Percentiles rank a stretch among this genome's conserved stretches.
These are phyloP conservation scores for Pyralis farinalis DNA, from an alignment of 2,888 invertebrate genomes.

Conservation along the genomic window DNA sequence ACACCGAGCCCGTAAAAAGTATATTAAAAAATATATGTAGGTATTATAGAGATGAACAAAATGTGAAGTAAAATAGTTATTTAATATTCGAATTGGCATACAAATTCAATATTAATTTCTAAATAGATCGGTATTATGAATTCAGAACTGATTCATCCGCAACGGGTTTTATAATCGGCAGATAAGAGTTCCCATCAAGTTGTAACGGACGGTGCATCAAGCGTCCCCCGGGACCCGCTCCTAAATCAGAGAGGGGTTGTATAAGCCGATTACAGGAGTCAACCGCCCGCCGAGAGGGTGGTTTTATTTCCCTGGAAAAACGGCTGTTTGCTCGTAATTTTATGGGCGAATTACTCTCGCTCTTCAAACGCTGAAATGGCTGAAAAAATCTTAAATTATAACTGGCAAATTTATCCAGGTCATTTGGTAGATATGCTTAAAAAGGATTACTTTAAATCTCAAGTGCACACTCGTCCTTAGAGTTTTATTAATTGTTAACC, in stretches of 20 bases:
- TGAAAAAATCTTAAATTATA: conserved; percentile 69
- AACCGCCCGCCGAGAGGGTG: conserved; percentile 56
- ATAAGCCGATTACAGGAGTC: conserved; percentile 79
- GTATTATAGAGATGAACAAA: too few relatives aligned
- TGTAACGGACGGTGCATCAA: conserved; percentile 64
- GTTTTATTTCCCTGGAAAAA: conserved; percentile 74
- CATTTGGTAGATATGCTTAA: conserved; percentile 41
- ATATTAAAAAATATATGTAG: too few relatives aligned
- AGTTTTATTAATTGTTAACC: conserved; percentile 77
- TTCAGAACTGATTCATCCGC: conserved; percentile 68
- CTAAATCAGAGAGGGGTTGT: conserved; percentile 50
- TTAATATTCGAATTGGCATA: too few relatives aligned
- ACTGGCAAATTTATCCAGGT: conserved; percentile 61
- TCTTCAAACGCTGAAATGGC: conserved; percentile 69
- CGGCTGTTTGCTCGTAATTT: conserved; percentile 78
- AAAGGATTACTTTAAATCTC: conserved; percentile 30
- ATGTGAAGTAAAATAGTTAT: too few relatives aligned
- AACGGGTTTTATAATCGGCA: conserved; percentile 73
- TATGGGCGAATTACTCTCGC: conserved; percentile 75
- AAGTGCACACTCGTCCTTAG: conserved; percentile 56
- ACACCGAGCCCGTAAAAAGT: too few relatives aligned
- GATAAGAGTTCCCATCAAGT: conserved; percentile 77
- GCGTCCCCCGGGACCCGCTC: conserved; percentile 43
- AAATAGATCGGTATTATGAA: conserved; percentile 25
- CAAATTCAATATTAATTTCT: conserved; percentile 7